Percentiles rank a stretch among this genome's conserved stretches.
These are phyloP conservation scores for Macrobrachium nipponense DNA, from an alignment of 1,140 invertebrate species.

Conservation along the genomic window DNA sequence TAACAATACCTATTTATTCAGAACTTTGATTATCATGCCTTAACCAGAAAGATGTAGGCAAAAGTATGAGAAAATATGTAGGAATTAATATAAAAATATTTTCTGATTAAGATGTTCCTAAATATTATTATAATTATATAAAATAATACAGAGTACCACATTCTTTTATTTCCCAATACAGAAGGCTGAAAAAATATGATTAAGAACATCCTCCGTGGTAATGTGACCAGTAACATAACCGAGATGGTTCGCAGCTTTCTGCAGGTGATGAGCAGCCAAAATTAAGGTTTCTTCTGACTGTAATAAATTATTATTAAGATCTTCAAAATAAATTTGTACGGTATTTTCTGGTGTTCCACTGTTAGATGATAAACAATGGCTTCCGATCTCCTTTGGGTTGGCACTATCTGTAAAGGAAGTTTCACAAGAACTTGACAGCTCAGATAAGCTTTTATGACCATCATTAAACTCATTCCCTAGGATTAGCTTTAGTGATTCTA, in stretches of 20 bases:
- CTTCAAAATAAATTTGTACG: neutral
- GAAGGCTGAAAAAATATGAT: conserved; percentile 74
- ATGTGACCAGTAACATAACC: conserved; percentile 71
- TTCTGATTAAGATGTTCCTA: too few relatives aligned
- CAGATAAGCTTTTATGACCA: neutral
- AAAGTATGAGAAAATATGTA: too few relatives aligned
- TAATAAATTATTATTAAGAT: conserved; percentile 33
- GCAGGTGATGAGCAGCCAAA: conserved; percentile 69
- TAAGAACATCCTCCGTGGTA: conserved; percentile 71
- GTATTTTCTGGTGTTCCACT: too few relatives aligned
- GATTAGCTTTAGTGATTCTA: conserved; percentile 35
- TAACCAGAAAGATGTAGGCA: too few relatives aligned
- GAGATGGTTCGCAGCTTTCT: conserved; percentile 68
- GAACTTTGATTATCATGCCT: too few relatives aligned
- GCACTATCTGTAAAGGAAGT: too few relatives aligned
- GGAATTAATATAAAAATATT: too few relatives aligned
- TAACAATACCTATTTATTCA: too few relatives aligned
- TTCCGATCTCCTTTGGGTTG: too few relatives aligned
- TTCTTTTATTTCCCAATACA: conserved; percentile 73
- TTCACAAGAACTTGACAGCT: too few relatives aligned
- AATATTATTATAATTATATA: too few relatives aligned
- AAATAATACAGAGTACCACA: neutral
- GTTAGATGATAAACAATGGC: too few relatives aligned
- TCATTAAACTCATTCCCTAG: neutral
- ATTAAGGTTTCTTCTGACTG: conserved; percentile 66